Percentiles rank a stretch among this genome's conserved stretches.
Conservation (phyloP, 2,888 invertebrate species). For the Metallyticus violacea region DNA sequence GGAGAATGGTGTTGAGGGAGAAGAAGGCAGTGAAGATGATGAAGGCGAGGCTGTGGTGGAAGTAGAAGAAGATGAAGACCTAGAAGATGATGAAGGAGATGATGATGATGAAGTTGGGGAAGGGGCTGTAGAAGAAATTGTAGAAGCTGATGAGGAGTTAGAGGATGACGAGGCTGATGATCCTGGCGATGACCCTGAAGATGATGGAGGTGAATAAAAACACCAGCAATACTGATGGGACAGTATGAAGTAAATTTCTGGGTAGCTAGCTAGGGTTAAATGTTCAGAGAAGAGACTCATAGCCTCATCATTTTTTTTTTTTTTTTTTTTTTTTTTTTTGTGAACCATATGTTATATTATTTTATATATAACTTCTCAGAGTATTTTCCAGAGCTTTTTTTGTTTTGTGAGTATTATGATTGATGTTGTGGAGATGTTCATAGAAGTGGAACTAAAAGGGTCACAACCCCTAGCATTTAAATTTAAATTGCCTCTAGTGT, state of each 20-base stretch:
- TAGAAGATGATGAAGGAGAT: conserved; percentile 29
- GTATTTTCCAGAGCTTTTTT: not conserved
- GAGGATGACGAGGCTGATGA: conserved; percentile 33
- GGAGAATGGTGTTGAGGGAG: conserved; percentile 65
- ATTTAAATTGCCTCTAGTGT: not conserved
- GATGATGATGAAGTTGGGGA: conserved; percentile 24
- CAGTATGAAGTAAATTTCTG: not conserved
- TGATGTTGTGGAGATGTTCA: not conserved
- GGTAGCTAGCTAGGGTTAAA: not conserved
- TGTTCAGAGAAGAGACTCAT: not conserved
- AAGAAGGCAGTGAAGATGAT: conserved; percentile 41
- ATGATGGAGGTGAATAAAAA: not conserved
- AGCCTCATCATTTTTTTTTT: not conserved
- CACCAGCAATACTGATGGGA: not conserved
- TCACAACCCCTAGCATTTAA: not conserved
- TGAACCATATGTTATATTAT: no score
- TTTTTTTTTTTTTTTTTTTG: not conserved
- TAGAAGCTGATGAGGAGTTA: conserved; percentile 30
- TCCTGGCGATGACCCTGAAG: not conserved
- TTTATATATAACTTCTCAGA: not conserved
- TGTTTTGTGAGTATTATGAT: not conserved
- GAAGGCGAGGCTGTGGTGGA: conserved; percentile 23
- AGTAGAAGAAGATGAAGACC: conserved; percentile 26
- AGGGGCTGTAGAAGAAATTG: conserved; percentile 28
- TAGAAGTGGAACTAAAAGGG: not conserved